Evolutionary conservation across 2,113 vertebrate genomes (phyloP).

Genomic region (Caranx ignobilis): DNA sequence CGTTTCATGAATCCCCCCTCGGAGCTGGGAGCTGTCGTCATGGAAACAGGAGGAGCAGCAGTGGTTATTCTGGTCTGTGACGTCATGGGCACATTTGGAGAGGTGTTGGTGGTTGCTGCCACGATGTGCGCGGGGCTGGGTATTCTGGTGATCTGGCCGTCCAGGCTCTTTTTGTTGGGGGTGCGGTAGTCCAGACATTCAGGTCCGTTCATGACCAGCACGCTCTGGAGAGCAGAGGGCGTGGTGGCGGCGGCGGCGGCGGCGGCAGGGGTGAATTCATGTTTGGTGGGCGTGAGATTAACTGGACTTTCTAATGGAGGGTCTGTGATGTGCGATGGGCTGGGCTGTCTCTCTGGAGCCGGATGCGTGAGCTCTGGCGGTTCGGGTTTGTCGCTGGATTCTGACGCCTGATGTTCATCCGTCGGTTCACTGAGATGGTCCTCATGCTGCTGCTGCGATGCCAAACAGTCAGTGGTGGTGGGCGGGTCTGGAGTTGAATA

Average conservation of each 20-base stretch:
- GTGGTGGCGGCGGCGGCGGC: conserved; percentile 39
- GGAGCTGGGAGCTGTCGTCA: conserved; percentile 76
- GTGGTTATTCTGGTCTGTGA: conserved; percentile 78
- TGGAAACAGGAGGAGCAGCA: conserved; percentile 76
- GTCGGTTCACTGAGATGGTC: conserved; percentile 47
- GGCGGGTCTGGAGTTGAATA: conserved; percentile 75
- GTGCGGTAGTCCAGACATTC: conserved; percentile 85
- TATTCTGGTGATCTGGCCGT: conserved; percentile 71
- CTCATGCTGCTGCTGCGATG: conserved; percentile 42
- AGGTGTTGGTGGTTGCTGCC: conserved; percentile 67
- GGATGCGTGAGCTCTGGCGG: conserved; percentile 34
- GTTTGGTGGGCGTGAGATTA: conserved; percentile 69
- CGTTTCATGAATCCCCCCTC: conserved; percentile 72
- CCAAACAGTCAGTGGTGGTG: conserved; percentile 37
- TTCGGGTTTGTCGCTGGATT: conserved; percentile 54
- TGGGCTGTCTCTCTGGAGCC: conserved; percentile 51
- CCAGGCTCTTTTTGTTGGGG: conserved; percentile 76
- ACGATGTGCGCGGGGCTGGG: conserved; percentile 71
- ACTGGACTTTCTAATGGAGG: conserved; percentile 56
- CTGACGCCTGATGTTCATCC: conserved; percentile 59
- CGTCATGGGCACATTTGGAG: conserved; percentile 66
- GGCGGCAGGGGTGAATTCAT: conserved; percentile 54
- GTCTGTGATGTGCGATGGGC: conserved; percentile 48
- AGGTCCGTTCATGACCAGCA: conserved; percentile 83
- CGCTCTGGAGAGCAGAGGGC: conserved; percentile 76